A percentile compares a stretch with the other conserved stretches of the same genome.
phyloP scores from a whole-genome alignment of 1,140 invertebrate species.

The Zeugodacus cucurbitae region DNA sequence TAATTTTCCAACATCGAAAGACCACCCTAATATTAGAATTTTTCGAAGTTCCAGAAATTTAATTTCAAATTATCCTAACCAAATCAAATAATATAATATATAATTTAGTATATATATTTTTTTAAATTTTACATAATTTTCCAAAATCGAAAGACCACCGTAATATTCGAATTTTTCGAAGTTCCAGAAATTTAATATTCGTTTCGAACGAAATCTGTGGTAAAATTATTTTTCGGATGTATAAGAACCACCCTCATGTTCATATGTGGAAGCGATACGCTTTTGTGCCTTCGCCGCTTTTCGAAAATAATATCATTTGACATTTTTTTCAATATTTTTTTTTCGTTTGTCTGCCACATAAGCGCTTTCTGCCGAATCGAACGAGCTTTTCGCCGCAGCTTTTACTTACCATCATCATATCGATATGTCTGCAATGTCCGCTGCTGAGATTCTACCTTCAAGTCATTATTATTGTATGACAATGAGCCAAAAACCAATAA shows the following conservation, averaged over 20 bases:
- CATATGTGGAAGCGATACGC: neutral
- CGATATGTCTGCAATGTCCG: neutral
- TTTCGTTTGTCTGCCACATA: neutral
- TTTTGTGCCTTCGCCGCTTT: neutral
- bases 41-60: too few relatives aligned
- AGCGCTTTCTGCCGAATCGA: neutral
- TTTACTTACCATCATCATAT: neutral
- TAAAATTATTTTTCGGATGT: too few relatives aligned
- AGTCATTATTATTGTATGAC: slow-evolving; percentile 38
- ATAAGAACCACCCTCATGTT: neutral
- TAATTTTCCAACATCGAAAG: too few relatives aligned
- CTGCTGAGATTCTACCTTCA: neutral
- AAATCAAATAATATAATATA: too few relatives aligned
- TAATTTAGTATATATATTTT: too few relatives aligned
- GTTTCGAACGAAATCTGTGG: too few relatives aligned
- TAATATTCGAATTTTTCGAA: too few relatives aligned
- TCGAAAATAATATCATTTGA: neutral
- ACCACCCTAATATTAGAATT: too few relatives aligned
- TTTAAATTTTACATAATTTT: too few relatives aligned
- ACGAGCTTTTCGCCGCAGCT: neutral
- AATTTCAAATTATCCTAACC: too few relatives aligned
- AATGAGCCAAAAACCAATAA: neutral
- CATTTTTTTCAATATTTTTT: neutral
- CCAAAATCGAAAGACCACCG: too few relatives aligned
- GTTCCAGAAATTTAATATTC: too few relatives aligned